These are phyloP conservation scores for Microctenopoma lineatum DNA, from an alignment of 2,797 vertebrate species.

Conservation along the genomic window DNA sequence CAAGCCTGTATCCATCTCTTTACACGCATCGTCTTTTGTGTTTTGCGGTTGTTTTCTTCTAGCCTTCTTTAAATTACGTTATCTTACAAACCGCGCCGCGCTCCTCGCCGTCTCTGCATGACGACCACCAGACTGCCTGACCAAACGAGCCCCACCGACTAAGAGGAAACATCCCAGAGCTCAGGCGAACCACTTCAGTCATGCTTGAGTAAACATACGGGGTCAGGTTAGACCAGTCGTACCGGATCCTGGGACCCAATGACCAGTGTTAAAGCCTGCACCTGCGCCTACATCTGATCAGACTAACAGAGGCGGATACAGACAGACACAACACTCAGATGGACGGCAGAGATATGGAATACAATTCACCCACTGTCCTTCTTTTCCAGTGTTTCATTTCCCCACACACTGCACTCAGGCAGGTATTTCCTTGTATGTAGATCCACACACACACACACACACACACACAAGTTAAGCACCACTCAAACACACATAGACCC, in stretches of 20 bases:
- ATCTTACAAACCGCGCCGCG: not conserved
- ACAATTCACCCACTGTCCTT: constrained; percentile 36
- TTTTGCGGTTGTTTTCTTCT: constrained; percentile 10
- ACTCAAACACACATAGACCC: constrained; percentile 36
- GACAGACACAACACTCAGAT: constrained; percentile 47
- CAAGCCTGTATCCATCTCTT: not conserved
- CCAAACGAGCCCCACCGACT: constrained; percentile 18
- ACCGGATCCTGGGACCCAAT: constrained; percentile 28
- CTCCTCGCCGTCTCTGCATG: not conserved
- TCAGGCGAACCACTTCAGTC: constrained; percentile 25
- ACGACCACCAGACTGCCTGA: constrained; percentile 23
- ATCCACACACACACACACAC: constrained; percentile 9
- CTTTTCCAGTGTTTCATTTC: constrained; percentile 14
- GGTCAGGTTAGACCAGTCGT: constrained; percentile 46
- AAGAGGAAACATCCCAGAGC: constrained; percentile 21
- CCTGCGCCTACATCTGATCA: constrained; percentile 50
- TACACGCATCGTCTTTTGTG: constrained; percentile 2
- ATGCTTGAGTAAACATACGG: constrained; percentile 20
- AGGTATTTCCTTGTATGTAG: constrained; percentile 17
- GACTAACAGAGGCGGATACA: constrained; percentile 49
- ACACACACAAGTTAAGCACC: not conserved
- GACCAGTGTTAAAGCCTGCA: constrained; percentile 43
- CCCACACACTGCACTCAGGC: constrained; percentile 15
- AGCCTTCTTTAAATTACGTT: constrained; percentile 4
- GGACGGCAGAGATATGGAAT: constrained; percentile 31